These are phyloP conservation scores for Chelonus insularis DNA, from an alignment of 1,140 invertebrate genomes.

Conservation along the genomic window DNA sequence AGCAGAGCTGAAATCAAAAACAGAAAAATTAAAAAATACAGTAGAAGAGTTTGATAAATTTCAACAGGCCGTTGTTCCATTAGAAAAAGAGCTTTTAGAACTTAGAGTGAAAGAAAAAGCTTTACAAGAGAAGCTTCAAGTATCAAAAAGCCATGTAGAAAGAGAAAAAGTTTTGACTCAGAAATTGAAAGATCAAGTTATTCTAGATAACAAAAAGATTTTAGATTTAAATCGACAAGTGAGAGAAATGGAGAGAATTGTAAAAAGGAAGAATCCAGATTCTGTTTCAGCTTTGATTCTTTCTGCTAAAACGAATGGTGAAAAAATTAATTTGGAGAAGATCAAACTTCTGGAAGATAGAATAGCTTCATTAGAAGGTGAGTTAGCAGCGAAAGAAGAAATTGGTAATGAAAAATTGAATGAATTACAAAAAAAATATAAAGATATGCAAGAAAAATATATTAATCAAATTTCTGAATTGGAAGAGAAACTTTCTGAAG, in stretches of 20 bases:
- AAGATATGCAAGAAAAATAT: conserved; percentile 76
- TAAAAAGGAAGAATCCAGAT: conserved; percentile 77
- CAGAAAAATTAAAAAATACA: conserved; percentile 46
- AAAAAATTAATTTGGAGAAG: conserved; percentile 52
- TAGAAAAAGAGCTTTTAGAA: conserved; percentile 53
- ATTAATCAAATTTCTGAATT: conserved; percentile 73
- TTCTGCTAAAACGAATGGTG: conserved; percentile 65
- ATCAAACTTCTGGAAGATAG: conserved; percentile 70
- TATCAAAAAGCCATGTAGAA: conserved; percentile 57
- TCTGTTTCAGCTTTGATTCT: conserved; percentile 75
- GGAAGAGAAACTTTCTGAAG: conserved; percentile 58
- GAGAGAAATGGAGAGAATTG: conserved; percentile 78
- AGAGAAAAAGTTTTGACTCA: conserved; percentile 65
- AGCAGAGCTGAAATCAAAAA: conserved; percentile 52
- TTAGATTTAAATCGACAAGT: conserved; percentile 77
- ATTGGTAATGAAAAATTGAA: conserved; percentile 70
- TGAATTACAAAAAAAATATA: conserved; percentile 73
- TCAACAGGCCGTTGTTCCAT: conserved; percentile 45
- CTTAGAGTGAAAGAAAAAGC: conserved; percentile 44
- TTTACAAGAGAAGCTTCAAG: conserved; percentile 55
- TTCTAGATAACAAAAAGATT: conserved; percentile 70
- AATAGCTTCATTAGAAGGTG: conserved; percentile 68
- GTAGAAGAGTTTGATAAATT: conserved; percentile 49
- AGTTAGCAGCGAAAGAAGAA: conserved; percentile 69
- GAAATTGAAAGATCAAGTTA: conserved; percentile 67